Conservation (phyloP, 1,140 invertebrate genomes). For the Drosophila rhopaloa region DNA sequence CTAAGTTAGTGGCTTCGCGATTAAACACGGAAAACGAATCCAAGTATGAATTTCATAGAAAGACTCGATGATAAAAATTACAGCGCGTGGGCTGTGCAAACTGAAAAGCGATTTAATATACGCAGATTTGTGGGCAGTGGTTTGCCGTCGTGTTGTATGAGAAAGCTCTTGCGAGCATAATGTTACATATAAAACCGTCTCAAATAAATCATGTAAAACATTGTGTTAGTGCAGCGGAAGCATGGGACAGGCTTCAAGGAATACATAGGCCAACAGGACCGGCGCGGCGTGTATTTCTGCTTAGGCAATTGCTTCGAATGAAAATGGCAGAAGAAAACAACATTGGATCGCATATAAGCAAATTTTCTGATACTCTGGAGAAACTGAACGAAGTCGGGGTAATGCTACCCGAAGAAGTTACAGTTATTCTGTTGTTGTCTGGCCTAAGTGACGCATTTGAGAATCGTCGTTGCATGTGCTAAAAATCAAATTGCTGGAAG, state of each 20-base stretch:
- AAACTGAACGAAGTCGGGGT: not conserved
- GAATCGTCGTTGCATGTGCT: not conserved
- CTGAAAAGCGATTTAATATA: not conserved
- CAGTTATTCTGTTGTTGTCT: not conserved
- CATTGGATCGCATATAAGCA: too few relatives aligned
- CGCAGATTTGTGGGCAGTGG: not conserved
- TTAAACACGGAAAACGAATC: too few relatives aligned
- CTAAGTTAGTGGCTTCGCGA: not conserved
- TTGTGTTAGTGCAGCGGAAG: too few relatives aligned
- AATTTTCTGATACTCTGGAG: not conserved
- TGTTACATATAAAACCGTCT: too few relatives aligned
- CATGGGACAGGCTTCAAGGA: too few relatives aligned
- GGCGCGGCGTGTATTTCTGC: too few relatives aligned
- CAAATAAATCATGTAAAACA: too few relatives aligned
- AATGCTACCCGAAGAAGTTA: not conserved
- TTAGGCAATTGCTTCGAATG: too few relatives aligned
- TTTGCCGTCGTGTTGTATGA: too few relatives aligned
- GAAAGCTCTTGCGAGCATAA: too few relatives aligned
- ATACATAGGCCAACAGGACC: too few relatives aligned
- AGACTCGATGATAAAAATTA: not conserved
- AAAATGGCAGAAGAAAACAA: too few relatives aligned
- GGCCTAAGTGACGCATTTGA: not conserved
- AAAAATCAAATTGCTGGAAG: not conserved
- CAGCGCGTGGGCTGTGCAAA: not conserved
- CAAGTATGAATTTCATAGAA: constrained; percentile 1